Evolutionary conservation across 2,888 invertebrate species (phyloP).

Genomic region (Apotomis capreana): DNA sequence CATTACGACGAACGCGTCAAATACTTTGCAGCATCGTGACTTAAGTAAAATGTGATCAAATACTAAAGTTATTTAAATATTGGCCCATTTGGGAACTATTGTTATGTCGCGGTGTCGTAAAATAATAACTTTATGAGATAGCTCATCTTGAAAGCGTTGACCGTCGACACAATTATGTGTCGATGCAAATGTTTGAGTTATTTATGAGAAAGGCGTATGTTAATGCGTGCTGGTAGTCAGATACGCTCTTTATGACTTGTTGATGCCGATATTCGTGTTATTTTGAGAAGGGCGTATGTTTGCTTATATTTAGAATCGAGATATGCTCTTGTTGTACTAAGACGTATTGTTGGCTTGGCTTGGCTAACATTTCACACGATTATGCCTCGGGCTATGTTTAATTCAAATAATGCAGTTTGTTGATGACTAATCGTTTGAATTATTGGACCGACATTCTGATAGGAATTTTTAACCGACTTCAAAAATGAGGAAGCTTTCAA

Average conservation of each 20-base stretch:
- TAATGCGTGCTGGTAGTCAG: background rate
- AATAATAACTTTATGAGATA: constrained; percentile 9
- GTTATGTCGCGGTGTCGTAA: constrained; percentile 11
- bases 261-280: too few species aligned
- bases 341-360: background rate
- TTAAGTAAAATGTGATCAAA: constrained; percentile 28
- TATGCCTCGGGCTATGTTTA: constrained; percentile 8
- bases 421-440: constrained; percentile 15
- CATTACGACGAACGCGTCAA: constrained; percentile 45
- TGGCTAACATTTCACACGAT: constrained; percentile 10
- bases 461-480: too few species aligned
- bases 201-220: background rate
- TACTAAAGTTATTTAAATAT: constrained; percentile 32
- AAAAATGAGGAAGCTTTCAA: too few species aligned
- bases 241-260: background rate
- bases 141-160: constrained; percentile 12
- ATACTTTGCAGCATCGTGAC: constrained; percentile 43
- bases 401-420: constrained; percentile 24
- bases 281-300: too few species aligned
- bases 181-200: background rate
- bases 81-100: constrained; percentile 26
- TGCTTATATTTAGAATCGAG: background rate
- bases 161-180: background rate
- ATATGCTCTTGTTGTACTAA: background rate
- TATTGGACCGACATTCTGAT: too few species aligned